Evolutionary conservation across 1,140 invertebrate species (phyloP).

Genomic region (Trypoxylus dichotomus): DNA sequence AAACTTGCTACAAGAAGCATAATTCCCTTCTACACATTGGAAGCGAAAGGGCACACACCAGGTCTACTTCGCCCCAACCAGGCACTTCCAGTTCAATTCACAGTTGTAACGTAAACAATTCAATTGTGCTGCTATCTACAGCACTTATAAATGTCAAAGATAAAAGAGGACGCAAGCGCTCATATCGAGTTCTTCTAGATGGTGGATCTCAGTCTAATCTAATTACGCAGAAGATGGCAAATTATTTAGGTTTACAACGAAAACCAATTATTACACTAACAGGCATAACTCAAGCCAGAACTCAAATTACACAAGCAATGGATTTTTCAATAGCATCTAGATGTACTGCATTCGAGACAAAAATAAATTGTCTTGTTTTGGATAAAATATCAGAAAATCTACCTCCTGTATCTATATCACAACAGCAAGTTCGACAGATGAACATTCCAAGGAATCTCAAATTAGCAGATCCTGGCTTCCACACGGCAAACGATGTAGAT

Average conservation of each 20-base stretch:
- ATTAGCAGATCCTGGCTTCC: constrained; percentile 10
- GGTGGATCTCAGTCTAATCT: neutral
- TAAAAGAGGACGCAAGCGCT: neutral
- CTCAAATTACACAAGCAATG: neutral
- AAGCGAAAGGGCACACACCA: neutral
- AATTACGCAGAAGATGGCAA: neutral
- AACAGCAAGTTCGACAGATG: neutral
- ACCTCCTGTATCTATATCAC: neutral
- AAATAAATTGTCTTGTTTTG: neutral
- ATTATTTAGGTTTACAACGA: neutral
- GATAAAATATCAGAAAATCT: constrained; percentile 6
- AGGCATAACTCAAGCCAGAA: neutral
- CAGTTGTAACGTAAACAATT: neutral
- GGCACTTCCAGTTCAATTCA: neutral
- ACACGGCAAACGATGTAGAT: neutral
- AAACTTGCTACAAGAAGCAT: constrained; percentile 23
- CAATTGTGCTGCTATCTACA: neutral
- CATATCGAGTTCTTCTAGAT: neutral
- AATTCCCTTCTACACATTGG: constrained; percentile 2
- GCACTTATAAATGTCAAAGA: neutral
- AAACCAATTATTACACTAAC: neutral
- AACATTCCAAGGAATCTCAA: neutral
- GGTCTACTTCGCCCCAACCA: neutral
- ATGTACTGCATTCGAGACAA: neutral
- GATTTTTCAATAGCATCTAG: neutral